Percentiles rank a stretch among this genome's conserved stretches.
Conservation (phyloP, 1,140 invertebrate species). For the Dreissena rostriformis region DNA sequence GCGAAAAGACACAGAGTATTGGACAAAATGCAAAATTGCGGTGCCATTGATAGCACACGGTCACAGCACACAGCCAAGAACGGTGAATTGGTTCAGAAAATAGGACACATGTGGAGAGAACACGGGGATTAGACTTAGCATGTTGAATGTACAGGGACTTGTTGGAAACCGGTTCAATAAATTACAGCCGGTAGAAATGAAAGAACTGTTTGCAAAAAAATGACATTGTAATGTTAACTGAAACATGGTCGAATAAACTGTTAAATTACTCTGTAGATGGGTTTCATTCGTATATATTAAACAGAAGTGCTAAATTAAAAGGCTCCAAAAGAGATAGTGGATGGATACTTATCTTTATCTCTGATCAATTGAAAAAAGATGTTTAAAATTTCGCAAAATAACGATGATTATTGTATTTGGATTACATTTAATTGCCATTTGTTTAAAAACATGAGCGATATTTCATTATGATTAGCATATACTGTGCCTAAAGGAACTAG, state of each 20-base stretch:
- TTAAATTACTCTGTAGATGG: conserved; percentile 8
- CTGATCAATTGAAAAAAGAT: neutral
- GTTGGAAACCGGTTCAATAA: conserved; percentile 27
- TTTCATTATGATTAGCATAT: conserved; percentile 20
- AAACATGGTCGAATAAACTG: conserved; percentile 12
- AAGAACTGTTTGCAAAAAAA: conserved; percentile 9
- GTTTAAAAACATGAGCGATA: neutral
- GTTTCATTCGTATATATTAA: conserved; percentile 12
- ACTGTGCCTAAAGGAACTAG: conserved; percentile 14
- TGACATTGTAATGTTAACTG: conserved; percentile 12
- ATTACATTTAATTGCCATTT: conserved; percentile 3
- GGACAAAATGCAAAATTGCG: no score
- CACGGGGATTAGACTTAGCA: neutral
- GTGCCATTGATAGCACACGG: no score
- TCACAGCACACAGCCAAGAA: neutral
- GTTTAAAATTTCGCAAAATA: conserved; percentile 8
- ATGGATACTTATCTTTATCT: conserved; percentile 10
- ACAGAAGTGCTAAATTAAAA: conserved; percentile 7
- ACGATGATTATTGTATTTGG: neutral
- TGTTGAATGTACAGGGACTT: conserved; percentile 31
- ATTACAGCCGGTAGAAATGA: conserved; percentile 2
- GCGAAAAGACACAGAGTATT: no score
- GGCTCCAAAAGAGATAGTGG: conserved; percentile 18
- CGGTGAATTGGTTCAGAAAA: conserved; percentile 1
- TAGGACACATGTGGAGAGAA: no score